phyloP scores from a whole-genome alignment of 2,797 vertebrate species.

The Melanogrammus aeglefinus region DNA sequence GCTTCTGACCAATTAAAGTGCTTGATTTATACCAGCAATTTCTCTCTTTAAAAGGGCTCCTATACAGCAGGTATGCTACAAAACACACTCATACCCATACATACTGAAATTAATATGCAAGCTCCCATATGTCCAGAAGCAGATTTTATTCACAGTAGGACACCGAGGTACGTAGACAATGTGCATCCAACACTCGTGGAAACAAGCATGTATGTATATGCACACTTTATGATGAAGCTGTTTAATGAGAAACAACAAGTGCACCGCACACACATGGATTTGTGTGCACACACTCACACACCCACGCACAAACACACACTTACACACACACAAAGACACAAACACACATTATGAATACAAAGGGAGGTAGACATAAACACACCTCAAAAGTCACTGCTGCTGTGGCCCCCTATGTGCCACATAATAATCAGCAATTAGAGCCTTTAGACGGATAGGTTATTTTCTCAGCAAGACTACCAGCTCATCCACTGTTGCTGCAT shows the following conservation, averaged over 20 bases:
- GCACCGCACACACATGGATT: constrained; percentile 13
- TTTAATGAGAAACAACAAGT: not conserved
- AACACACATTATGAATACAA: constrained; percentile 11
- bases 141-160: constrained; percentile 2
- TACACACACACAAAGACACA: constrained; percentile 23
- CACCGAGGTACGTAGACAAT: not conserved
- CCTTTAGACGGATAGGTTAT: constrained; percentile 30
- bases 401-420: constrained; percentile 17
- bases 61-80: constrained; percentile 1
- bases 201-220: constrained; percentile 9
- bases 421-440: constrained; percentile 52
- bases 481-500: constrained; percentile 29
- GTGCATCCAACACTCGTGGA: not conserved
- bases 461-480: constrained; percentile 11
- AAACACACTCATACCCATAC: not conserved
- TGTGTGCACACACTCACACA: constrained; percentile 10
- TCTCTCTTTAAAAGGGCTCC: constrained; percentile 30
- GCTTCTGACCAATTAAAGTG: constrained; percentile 64
- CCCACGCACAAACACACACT: constrained; percentile 1
- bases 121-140: constrained; percentile 7
- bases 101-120: not conserved
- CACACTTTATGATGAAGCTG: not conserved
- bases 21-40: constrained; percentile 67
- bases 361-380: not conserved
- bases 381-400: not conserved